Percentiles rank a stretch among this genome's conserved stretches.
Evolutionary conservation across 2,113 vertebrate genomes (phyloP).

Genomic region (Ahaetulla prasina): DNA sequence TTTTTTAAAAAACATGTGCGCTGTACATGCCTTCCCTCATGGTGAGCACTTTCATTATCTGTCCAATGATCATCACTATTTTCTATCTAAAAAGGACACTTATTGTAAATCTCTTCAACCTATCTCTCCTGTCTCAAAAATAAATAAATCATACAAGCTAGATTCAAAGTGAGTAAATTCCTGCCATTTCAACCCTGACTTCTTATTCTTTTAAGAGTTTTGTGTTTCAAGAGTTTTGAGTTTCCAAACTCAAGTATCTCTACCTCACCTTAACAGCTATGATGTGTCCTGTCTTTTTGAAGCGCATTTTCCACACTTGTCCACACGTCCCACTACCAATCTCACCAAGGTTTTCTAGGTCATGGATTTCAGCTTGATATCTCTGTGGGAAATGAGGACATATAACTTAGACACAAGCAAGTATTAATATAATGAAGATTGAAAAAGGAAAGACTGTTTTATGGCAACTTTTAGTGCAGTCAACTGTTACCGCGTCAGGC

Average conservation of each 20-base stretch:
- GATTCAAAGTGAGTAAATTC: neutral
- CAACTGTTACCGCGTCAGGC: neutral
- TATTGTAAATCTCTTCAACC: neutral
- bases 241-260: neutral
- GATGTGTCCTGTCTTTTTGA: constrained; percentile 86
- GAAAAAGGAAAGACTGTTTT: neutral
- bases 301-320: constrained; percentile 92
- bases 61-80: neutral
- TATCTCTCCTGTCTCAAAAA: neutral
- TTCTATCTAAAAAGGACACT: neutral
- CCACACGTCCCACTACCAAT: constrained; percentile 95
- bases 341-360: constrained; percentile 89
- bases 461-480: neutral
- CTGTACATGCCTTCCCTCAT: neutral
- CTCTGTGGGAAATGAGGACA: constrained; percentile 62
- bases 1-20: neutral
- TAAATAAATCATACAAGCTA: neutral
- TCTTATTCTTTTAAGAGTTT: neutral
- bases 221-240: neutral
- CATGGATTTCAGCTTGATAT: constrained; percentile 88
- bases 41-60: neutral
- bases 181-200: neutral
- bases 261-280: constrained; percentile 87
- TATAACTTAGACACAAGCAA: neutral
- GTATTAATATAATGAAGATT: neutral